Evolutionary conservation across 64 coral and sea anemone species (phyloP), one percentile per base, ranked within the genome.

Genomic region (Stichodactyla mertensii): DNA sequence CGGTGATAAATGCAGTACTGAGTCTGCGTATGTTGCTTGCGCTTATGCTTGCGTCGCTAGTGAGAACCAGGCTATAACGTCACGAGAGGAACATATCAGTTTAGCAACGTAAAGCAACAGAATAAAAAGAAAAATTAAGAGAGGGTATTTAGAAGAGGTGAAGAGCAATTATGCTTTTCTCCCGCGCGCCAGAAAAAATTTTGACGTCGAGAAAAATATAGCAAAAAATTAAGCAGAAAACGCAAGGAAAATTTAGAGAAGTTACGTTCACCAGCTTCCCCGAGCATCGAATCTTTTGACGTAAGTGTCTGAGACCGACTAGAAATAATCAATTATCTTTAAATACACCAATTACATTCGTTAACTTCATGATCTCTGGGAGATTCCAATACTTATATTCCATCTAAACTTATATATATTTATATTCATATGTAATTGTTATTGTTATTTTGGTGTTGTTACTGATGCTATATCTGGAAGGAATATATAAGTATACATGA

Each of bases 391-490:
- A 74, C 9, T 31, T 74, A 74, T 31, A 27, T 74, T 74, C 24
- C 69, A 74, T n/a, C 69, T 74, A 74, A 27, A 23, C 10, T 74
- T 74, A 36, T 74, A 74, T 12, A 74, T 74, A 74, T 74, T 74
- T 74, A 74, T 74, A 74, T 74, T 74, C 27, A 74, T 74, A 74
- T 74, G 27, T 74, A 27, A 74, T 74, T 27, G 13, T 74, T 31
- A 74, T 58, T 58, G 14, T 74, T 74, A 31, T 13, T 31, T 74
- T 74, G 69, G 0, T 74, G 69, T 26, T 31, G 69, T 74, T 74
- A 74, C 62, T 74, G 66, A 70, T 70, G 69, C 22, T 74, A 74
- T 74, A 74, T 74, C 27, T 74, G n/a, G 10, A 27, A 74, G 69
- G 69, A 23, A 28, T 74, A 74, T 74, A 74, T 27, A 71, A 71